These are phyloP conservation scores for Ligdia adustata DNA, from an alignment of 2,888 invertebrate genomes.

Conservation along the genomic window DNA sequence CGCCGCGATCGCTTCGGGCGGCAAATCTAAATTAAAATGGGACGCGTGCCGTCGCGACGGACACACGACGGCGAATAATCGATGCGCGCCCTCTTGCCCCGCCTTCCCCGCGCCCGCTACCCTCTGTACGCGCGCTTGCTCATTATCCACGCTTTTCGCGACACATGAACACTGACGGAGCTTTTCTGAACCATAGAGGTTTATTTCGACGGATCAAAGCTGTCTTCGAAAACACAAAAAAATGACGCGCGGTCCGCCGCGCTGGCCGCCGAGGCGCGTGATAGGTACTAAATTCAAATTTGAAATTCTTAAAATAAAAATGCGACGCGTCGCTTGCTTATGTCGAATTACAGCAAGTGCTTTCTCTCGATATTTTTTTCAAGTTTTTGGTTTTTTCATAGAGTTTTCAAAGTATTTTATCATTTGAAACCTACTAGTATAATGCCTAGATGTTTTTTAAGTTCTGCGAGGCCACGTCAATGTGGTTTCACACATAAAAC, in stretches of 20 bases:
- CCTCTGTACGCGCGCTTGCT: constrained; percentile 61
- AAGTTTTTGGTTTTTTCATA: constrained; percentile 25
- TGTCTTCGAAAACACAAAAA: constrained; percentile 46
- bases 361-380: constrained; percentile 47
- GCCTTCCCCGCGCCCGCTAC: constrained; percentile 43
- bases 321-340: constrained; percentile 63
- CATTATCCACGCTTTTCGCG: constrained; percentile 68
- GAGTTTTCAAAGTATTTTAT: constrained; percentile 17
- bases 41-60: constrained; percentile 58
- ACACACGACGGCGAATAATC: constrained; percentile 74
- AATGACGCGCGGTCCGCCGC: constrained; percentile 39
- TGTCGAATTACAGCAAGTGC: constrained; percentile 74
- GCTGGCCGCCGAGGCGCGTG: constrained; percentile 56
- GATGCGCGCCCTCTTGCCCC: constrained; percentile 62
- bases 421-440: constrained; percentile 34
- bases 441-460: constrained; percentile 75
- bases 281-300: constrained; percentile 57
- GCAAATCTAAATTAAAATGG: constrained; percentile 54
- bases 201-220: constrained; percentile 44
- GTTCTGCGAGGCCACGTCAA: constrained; percentile 58
- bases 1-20: constrained; percentile 68
- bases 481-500: constrained; percentile 65
- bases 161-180: constrained; percentile 49
- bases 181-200: constrained; percentile 56
- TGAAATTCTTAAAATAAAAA: constrained; percentile 68